Base-by-base conservation (phyloP, 2,888 invertebrate genomes). In the Helleia helle region DNA sequence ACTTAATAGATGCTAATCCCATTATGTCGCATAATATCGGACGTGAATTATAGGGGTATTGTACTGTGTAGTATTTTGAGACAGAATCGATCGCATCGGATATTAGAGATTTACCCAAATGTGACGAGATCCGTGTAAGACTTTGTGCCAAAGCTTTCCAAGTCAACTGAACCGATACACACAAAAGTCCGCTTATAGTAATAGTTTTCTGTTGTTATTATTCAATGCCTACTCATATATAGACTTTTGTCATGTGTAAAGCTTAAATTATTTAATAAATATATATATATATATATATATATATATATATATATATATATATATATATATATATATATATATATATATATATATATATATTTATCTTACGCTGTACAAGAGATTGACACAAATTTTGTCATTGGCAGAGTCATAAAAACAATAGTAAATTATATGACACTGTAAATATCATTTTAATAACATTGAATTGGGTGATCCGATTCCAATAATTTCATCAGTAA, bases 61-160 rank as follows among this genome's bases (percentile, higher is more conserved):
- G 51, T 59, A 56, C 65, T 60, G 56, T 59, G 34, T 62, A 59
- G 57, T 58, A 64, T 65, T 66, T 62, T 54, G 54, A 60, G 60
- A 68, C 64, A 59, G 14, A 22, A 39, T 39, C 63, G 68, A 68
- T 70, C 65, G 65, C 59, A 59, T 57, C 69, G 75, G 76, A 75
- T 76, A 75, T 77, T 73, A 71, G 64, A 72, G 76, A 76, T 80
- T 75, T 75, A 72, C 66, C 69, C 71, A 74, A 76, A 70, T 71
- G 70, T 73, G 65, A 66, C 65, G 65, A 68, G 68, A 75, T 72
- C 71, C 71, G 65, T n/a, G n/a, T 59, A 63, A 69, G 67, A 69
- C 65, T 72, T 71, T 69, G 62, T 68, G 61, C 59, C 58, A 57
- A 55, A 66, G 67, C 65, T 68, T 64, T 67, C 60, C 57, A 58